Percentiles rank a stretch among this genome's conserved stretches.
Evolutionary conservation across 2,888 invertebrate species (phyloP).

Genomic region (Philhelius pedissequus): DNA sequence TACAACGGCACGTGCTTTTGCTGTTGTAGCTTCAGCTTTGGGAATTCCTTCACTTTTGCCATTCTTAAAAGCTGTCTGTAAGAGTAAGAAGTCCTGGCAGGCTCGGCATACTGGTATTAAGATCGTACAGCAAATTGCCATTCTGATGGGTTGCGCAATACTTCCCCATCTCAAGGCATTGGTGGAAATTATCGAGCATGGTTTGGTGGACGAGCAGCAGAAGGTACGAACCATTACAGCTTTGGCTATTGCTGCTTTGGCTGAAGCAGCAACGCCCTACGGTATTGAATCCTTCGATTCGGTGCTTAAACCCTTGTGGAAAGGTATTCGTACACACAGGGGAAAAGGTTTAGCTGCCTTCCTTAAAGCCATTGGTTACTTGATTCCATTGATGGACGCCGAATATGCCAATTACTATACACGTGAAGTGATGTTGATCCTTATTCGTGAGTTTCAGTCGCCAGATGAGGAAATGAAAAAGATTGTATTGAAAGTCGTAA

Average conservation of each 20-base stretch:
- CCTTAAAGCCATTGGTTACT: constrained; percentile 98
- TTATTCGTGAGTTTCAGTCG: constrained; percentile 99
- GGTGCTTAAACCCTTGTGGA: constrained; percentile 99
- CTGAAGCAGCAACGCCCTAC: constrained; percentile 99
- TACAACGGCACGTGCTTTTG: constrained; percentile 99
- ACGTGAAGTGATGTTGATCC: constrained; percentile 93
- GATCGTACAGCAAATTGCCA: constrained; percentile 99
- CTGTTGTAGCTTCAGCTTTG: constrained; percentile 99
- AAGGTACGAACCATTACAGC: constrained; percentile 99
- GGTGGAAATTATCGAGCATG: constrained; percentile 99
- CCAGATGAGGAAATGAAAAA: constrained; percentile 99
- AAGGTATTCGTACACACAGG: constrained; percentile 95
- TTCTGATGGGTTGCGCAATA: constrained; percentile 99
- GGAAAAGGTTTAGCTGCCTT: constrained; percentile 99
- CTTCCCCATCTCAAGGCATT: constrained; percentile 98
- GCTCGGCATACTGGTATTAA: constrained; percentile 99
- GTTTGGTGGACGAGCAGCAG: constrained; percentile 98
- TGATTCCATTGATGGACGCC: constrained; percentile 99
- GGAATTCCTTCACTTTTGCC: constrained; percentile 98
- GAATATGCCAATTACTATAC: constrained; percentile 99
- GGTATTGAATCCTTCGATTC: constrained; percentile 99
- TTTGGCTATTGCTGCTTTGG: constrained; percentile 97
- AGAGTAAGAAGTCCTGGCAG: constrained; percentile 99
- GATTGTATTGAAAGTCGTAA: constrained; percentile 99
- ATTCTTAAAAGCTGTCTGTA: constrained; percentile 98